Evolutionary conservation across 1,140 invertebrate genomes (phyloP).

Genomic region (Parapsyche elsis): DNA sequence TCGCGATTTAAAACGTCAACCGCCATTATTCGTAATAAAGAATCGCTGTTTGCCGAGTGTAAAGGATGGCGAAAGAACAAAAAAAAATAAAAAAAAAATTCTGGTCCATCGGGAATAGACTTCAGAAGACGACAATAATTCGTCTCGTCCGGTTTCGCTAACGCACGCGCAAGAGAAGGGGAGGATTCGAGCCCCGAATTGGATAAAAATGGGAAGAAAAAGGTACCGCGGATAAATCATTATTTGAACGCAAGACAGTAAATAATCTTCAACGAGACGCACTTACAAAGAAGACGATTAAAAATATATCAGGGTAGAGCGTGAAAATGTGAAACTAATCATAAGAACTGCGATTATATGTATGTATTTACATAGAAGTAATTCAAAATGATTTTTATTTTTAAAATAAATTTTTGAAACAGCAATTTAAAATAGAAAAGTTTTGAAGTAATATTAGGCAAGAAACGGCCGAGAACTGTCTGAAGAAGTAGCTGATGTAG

Average conservation of each 20-base stretch:
- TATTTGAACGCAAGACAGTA: conserved; percentile 17
- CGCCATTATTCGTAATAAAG: conserved; percentile 36
- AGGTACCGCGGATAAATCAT: conserved; percentile 1
- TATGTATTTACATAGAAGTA: too few relatives aligned
- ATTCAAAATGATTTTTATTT: neutral
- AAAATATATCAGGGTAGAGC: neutral
- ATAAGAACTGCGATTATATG: neutral
- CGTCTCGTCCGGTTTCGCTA: conserved; percentile 38
- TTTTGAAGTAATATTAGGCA: neutral
- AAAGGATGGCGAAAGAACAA: conserved; percentile 14
- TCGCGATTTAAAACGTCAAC: conserved; percentile 36
- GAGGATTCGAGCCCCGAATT: conserved; percentile 6
- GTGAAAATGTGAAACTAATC: neutral
- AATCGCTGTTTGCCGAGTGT: conserved; percentile 39
- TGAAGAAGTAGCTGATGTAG: neutral
- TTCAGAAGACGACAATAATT: conserved; percentile 45
- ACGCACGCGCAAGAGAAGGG: neutral
- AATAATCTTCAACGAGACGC: conserved; percentile 24
- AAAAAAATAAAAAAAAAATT: neutral
- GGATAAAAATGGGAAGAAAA: neutral
- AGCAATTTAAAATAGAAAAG: neutral
- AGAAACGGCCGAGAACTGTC: neutral
- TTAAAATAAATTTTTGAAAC: neutral
- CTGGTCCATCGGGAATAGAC: conserved; percentile 27
- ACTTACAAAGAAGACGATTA: neutral